Conservation (phyloP, 2,113 vertebrate genomes). For the Zosterops hypoxanthus region DNA sequence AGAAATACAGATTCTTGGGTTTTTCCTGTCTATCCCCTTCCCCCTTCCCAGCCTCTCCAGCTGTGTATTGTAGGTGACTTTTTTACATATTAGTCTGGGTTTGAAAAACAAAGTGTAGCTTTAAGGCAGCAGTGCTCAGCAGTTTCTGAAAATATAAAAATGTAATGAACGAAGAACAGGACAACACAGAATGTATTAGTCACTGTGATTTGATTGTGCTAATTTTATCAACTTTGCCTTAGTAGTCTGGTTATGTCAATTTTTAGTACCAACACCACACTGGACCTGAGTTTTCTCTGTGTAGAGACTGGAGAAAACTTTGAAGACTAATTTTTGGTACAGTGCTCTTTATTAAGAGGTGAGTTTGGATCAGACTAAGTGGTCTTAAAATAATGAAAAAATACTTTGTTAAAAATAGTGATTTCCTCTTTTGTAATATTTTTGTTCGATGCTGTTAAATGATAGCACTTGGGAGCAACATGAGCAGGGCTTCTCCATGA, state of each 20-base stretch:
- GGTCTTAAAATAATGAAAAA: not conserved
- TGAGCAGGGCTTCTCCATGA: accelerated
- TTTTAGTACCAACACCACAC: not conserved
- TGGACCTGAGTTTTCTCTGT: not conserved
- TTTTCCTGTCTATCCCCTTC: not conserved
- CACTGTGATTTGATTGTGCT: not conserved
- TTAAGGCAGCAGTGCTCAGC: not conserved
- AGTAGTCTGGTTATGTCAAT: not conserved
- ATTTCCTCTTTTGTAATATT: not conserved
- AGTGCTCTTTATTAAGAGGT: not conserved
- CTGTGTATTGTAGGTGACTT: not conserved
- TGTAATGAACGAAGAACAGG: not conserved
- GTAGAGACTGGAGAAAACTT: not conserved
- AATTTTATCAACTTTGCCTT: not conserved
- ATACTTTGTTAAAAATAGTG: not conserved
- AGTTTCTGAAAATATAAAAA: not conserved
- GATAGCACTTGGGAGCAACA: not conserved
- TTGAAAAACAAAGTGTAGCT: not conserved
- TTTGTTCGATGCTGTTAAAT: not conserved
- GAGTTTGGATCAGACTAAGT: not conserved
- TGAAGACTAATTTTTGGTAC: not conserved
- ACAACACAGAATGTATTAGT: not conserved
- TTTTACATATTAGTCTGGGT: not conserved
- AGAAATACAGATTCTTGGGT: not conserved
- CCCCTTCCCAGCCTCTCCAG: not conserved